These are phyloP conservation scores for Chydorus sphaericus DNA, from an alignment of 2,888 invertebrate species.

Conservation along the genomic window DNA sequence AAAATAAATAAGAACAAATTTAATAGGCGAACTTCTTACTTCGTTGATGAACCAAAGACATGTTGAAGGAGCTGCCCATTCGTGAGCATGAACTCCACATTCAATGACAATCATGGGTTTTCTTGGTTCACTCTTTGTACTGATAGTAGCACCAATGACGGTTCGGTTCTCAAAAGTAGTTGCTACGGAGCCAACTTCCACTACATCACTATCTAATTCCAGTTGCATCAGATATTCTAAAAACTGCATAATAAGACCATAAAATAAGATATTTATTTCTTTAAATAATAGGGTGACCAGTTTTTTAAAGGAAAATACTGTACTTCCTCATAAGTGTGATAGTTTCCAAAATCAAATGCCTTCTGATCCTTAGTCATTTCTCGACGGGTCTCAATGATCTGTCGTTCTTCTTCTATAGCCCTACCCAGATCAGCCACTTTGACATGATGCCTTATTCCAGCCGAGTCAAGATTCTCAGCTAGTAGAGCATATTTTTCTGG, in stretches of 20 bases:
- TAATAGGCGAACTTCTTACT: background rate
- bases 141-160: slow-evolving; percentile 18
- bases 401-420: slow-evolving; percentile 5
- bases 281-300: background rate
- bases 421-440: slow-evolving; percentile 1
- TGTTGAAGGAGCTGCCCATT: slow-evolving; percentile 30
- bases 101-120: slow-evolving; percentile 23
- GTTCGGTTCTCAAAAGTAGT: slow-evolving; percentile 20
- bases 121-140: slow-evolving; percentile 11
- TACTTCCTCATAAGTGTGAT: slow-evolving; percentile 17
- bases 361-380: background rate
- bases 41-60: slow-evolving; percentile 20
- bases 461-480: background rate
- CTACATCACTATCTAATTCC: slow-evolving; percentile 15
- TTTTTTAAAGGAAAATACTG: background rate
- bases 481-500: slow-evolving; percentile 27
- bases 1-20: no score
- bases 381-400: slow-evolving; percentile 6
- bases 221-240: slow-evolving; percentile 15
- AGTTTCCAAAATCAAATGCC: slow-evolving; percentile 17
- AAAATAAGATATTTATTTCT: background rate
- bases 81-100: slow-evolving; percentile 31
- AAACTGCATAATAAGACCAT: slow-evolving; percentile 14
- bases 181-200: slow-evolving; percentile 17
- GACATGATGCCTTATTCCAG: slow-evolving; percentile 1